Base-by-base conservation (phyloP, 2,888 invertebrate species). In the Thereva nobilitata region DNA sequence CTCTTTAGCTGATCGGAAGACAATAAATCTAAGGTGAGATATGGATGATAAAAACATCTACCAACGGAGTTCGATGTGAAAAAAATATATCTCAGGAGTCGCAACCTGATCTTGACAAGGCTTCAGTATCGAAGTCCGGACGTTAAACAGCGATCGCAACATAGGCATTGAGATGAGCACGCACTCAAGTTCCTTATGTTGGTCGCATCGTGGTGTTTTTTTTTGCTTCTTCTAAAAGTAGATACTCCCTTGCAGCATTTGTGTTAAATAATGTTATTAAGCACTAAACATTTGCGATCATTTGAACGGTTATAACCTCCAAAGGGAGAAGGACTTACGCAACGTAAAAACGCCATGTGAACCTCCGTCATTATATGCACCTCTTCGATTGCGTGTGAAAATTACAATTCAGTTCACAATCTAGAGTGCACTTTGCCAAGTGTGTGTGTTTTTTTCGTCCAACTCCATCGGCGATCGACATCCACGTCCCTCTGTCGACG, bases 331-430 rank as follows among this genome's bases (percentile, higher is more conserved):
- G 23, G 23, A 23, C 23, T 23, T 23, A 23, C 37, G 54, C 40
- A 5, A 12, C 4, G n/a, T n/a, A 66, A 66, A 66, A 59, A 66
- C 56, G 49, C 41, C 50, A 66, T 66, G 66, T 66, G 66, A 66
- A 66, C 42, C 37, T 59, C 23, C 45, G 57, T 66, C 66, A 66
- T 66, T 66, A 66, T 52, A 66, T 66, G 66, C 41, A 59, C 45
- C 38, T 59, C 45, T 47, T 64, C 44, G 52, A 56, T 67, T 67
- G 54, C 64, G 56, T 64, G 56, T 56, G 67, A 64, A 56, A 67
- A 59, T 59, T 59, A 37, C 35, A 49, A 59, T 59, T 59, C 59
- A 47, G 40, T 9, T 12, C 59, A 52, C 45, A 45, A 47, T n/a
- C 12, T 8, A 47, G 10, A 10, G 6, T 12, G 35, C 37, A n/a